These are phyloP conservation scores for Anser brachyrhynchus DNA, from an alignment of 2,113 vertebrate species.

Conservation along the genomic window DNA sequence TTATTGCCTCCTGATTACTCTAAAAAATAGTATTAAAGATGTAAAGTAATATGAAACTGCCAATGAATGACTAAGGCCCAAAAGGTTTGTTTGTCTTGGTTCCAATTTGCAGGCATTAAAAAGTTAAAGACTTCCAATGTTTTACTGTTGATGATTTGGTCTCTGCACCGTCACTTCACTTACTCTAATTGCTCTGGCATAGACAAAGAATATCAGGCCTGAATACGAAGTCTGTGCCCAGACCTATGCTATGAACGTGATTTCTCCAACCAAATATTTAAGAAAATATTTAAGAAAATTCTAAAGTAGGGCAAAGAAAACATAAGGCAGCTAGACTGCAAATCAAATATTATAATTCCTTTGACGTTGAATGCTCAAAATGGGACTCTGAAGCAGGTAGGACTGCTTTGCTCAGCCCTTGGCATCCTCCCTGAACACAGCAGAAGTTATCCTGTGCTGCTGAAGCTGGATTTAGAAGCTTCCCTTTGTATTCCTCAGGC, in stretches of 20 bases:
- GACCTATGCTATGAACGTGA: not conserved
- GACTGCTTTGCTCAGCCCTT: not conserved
- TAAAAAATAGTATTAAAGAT: not conserved
- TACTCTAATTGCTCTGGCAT: not conserved
- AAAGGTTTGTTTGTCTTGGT: not conserved
- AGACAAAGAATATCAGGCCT: not conserved
- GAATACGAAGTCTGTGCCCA: not conserved
- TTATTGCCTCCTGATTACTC: not conserved
- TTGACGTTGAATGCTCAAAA: not conserved
- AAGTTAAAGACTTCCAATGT: not conserved
- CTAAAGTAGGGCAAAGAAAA: not conserved
- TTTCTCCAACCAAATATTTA: not conserved
- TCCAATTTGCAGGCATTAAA: not conserved
- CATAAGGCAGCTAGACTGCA: not conserved
- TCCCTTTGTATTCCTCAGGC: not conserved
- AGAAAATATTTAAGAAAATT: not conserved
- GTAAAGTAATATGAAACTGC: not conserved
- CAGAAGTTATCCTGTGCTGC: not conserved
- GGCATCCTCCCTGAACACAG: accelerated
- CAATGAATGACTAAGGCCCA: not conserved
- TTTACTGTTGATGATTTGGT: not conserved
- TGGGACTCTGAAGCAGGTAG: not conserved
- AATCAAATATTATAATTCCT: not conserved
- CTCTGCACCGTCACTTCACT: not conserved
- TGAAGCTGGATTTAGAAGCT: not conserved